Evolutionary conservation across 2,797 vertebrate genomes (phyloP).

Genomic region (Poeciliopsis gracilis): DNA sequence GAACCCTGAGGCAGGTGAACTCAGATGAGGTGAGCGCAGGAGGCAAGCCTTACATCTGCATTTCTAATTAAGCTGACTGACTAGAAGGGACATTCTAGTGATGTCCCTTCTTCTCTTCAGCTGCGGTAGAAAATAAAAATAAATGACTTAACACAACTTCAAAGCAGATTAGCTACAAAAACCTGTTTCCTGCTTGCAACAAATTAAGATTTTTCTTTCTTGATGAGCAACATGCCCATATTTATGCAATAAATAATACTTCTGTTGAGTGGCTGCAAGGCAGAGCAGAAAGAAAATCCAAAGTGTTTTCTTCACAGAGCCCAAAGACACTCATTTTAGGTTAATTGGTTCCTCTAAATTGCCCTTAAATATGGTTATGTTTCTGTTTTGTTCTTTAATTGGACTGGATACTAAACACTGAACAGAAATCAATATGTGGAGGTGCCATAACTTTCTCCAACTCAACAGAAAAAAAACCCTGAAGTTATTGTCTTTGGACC

Average conservation of each 20-base stretch:
- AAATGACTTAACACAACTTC: background rate
- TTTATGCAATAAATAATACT: background rate
- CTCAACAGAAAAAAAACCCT: too few species aligned
- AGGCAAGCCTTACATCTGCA: constrained; percentile 15
- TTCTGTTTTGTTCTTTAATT: background rate
- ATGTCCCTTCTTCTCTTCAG: constrained; percentile 14
- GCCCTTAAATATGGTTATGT: background rate
- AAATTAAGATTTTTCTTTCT: background rate
- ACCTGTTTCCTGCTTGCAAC: too few species aligned
- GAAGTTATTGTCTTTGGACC: too few species aligned
- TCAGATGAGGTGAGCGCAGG: constrained; percentile 5
- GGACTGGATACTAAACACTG: background rate
- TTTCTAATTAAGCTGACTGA: constrained; percentile 44
- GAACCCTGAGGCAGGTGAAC: constrained; percentile 16
- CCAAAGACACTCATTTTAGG: background rate
- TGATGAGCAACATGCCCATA: background rate
- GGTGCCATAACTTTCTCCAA: too few species aligned
- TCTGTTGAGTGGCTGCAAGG: background rate
- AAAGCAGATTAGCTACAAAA: background rate
- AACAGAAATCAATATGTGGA: too few species aligned
- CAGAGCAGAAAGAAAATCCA: background rate
- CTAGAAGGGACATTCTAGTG: constrained; percentile 3
- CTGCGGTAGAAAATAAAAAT: background rate
- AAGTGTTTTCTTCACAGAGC: background rate
- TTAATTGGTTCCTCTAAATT: background rate